Evolutionary conservation across 1,140 invertebrate genomes (phyloP).

Genomic region (Lineus longissimus): DNA sequence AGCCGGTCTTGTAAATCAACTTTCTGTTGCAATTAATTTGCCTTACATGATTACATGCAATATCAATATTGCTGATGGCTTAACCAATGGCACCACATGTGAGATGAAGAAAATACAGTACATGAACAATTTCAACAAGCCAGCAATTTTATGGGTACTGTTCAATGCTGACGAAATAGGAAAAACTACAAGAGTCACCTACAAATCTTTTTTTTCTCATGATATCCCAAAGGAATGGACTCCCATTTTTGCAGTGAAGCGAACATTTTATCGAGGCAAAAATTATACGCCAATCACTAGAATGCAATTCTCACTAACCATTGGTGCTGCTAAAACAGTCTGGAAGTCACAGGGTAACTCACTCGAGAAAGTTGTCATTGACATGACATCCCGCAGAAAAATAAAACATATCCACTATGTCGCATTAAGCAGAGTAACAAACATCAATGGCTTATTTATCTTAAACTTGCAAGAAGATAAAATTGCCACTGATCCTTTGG

Average conservation of each 20-base stretch:
- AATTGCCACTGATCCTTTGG: neutral
- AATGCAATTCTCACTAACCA: neutral
- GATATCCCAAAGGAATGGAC: neutral
- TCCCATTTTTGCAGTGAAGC: neutral
- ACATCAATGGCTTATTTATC: neutral
- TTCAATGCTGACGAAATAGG: neutral
- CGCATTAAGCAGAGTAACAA: conserved; percentile 4
- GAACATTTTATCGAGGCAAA: neutral
- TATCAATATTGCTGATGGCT: neutral
- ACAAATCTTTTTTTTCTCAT: neutral
- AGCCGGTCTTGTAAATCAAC: neutral
- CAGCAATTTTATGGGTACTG: neutral
- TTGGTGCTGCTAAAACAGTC: neutral
- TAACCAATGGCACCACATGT: conserved; percentile 4
- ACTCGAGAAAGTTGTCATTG: neutral
- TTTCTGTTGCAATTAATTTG: neutral
- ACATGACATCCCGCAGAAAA: neutral
- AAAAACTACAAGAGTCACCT: neutral
- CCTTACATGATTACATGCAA: neutral
- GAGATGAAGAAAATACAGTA: neutral
- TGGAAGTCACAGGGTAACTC: neutral
- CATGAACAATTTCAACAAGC: neutral
- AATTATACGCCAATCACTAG: neutral
- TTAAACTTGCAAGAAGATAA: neutral
- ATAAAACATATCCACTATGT: neutral